These are phyloP conservation scores for Microtus montanus DNA, from an alignment of 2,113 vertebrate species.

Conservation along the genomic window DNA sequence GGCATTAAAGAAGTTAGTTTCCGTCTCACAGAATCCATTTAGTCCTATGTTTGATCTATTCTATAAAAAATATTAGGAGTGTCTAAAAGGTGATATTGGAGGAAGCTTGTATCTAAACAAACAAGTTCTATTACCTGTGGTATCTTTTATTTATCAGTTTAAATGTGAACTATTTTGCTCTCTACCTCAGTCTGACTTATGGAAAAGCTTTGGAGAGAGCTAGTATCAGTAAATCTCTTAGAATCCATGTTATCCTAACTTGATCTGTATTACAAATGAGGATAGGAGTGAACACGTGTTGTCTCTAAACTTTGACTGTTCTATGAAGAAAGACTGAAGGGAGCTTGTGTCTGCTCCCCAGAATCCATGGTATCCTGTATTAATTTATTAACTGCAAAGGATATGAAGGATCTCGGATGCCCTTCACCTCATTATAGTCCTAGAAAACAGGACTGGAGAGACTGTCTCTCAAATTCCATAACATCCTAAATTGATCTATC, in stretches of 20 bases:
- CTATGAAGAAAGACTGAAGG: not conserved
- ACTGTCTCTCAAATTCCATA: not conserved
- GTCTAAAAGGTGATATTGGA: not conserved
- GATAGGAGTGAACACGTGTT: not conserved
- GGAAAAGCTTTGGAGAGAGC: not conserved
- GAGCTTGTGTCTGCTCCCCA: not conserved
- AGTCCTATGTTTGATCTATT: not conserved
- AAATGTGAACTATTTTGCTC: not conserved
- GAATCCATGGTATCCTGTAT: not conserved
- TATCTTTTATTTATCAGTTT: not conserved
- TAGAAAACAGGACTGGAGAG: not conserved
- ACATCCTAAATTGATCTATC: not conserved
- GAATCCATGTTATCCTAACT: not conserved
- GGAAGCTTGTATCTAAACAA: not conserved
- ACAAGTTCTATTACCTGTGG: not conserved
- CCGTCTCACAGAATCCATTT: not conserved
- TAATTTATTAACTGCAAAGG: not conserved
- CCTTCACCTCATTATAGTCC: not conserved
- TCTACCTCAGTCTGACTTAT: not conserved
- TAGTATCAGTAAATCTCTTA: not conserved
- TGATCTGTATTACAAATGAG: not conserved
- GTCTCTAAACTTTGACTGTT: not conserved
- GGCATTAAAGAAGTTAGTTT: not conserved
- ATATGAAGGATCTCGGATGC: fast-evolving
- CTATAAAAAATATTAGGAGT: not conserved